phyloP scores from a whole-genome alignment of 2,113 vertebrate genomes.

The Porphyrio hochstetteri region DNA sequence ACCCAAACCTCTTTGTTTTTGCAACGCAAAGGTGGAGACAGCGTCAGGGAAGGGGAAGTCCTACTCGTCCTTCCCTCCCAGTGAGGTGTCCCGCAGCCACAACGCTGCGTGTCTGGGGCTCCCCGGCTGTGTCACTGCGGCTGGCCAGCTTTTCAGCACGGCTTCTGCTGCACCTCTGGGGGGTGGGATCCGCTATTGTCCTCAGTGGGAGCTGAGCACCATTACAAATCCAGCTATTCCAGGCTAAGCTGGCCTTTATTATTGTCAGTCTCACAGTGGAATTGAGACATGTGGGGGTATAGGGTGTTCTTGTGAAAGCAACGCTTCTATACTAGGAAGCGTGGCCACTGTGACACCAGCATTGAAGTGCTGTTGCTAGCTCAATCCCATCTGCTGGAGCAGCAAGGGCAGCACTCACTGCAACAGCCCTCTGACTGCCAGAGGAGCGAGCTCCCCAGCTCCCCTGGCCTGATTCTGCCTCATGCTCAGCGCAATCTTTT shows the following conservation, averaged over 20 bases:
- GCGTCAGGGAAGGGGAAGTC: constrained; percentile 2
- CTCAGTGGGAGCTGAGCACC: not conserved
- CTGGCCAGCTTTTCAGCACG: not conserved
- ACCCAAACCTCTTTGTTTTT: constrained; percentile 46
- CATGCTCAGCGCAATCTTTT: not conserved
- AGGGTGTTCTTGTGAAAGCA: not conserved
- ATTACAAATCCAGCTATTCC: constrained; percentile 20
- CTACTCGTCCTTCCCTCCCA: not conserved
- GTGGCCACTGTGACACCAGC: not conserved
- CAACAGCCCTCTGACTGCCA: not conserved
- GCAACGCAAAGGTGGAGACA: constrained; percentile 58
- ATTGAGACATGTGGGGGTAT: not conserved
- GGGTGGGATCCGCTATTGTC: not conserved
- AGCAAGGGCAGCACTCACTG: not conserved
- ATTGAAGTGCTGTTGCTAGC: not conserved
- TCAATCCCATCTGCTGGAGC: not conserved
- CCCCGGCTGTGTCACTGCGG: not conserved
- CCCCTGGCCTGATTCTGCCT: not conserved
- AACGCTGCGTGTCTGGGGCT: not conserved
- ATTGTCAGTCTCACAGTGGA: not conserved
- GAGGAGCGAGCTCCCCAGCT: not conserved
- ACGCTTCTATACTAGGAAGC: not conserved
- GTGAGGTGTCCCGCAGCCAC: not conserved
- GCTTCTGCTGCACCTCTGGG: not conserved
- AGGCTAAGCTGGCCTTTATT: not conserved